Conservation (phyloP, 1,140 invertebrate genomes). For the Leptinotarsa undecemlineata region DNA sequence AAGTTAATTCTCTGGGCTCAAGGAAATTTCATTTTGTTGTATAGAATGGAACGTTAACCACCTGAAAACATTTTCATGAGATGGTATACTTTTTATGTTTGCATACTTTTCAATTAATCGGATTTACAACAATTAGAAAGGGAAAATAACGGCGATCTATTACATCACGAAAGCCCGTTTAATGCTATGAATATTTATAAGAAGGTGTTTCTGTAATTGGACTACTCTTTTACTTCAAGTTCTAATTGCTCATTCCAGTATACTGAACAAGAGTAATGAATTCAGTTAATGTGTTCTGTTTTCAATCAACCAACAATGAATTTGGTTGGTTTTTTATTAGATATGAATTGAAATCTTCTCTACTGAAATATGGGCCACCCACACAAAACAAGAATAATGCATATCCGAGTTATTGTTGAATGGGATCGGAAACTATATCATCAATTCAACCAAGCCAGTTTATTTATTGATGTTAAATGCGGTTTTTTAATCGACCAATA, state of each 20-base stretch:
- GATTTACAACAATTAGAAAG: constrained; percentile 3
- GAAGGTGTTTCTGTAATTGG: background rate
- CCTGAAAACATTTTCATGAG: background rate
- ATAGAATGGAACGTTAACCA: background rate
- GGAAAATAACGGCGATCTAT: background rate
- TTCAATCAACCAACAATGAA: too few relatives aligned
- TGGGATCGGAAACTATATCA: too few relatives aligned
- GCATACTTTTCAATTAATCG: constrained; percentile 1
- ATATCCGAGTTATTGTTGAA: too few relatives aligned
- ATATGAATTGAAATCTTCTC: too few relatives aligned
- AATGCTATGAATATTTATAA: constrained; percentile 2
- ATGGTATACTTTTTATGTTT: background rate
- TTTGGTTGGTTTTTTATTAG: too few relatives aligned
- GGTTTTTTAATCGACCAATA: too few relatives aligned
- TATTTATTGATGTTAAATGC: too few relatives aligned
- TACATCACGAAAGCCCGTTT: constrained; percentile 3
- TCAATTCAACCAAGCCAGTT: too few relatives aligned
- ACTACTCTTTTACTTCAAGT: background rate
- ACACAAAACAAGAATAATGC: too few relatives aligned
- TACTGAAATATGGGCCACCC: too few relatives aligned
- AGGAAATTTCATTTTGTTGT: background rate
- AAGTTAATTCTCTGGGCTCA: background rate
- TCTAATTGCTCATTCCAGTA: background rate
- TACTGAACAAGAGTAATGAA: too few relatives aligned
- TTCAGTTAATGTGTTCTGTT: too few relatives aligned